Conservation (phyloP, 1,140 invertebrate genomes). For the Sinella curviseta region DNA sequence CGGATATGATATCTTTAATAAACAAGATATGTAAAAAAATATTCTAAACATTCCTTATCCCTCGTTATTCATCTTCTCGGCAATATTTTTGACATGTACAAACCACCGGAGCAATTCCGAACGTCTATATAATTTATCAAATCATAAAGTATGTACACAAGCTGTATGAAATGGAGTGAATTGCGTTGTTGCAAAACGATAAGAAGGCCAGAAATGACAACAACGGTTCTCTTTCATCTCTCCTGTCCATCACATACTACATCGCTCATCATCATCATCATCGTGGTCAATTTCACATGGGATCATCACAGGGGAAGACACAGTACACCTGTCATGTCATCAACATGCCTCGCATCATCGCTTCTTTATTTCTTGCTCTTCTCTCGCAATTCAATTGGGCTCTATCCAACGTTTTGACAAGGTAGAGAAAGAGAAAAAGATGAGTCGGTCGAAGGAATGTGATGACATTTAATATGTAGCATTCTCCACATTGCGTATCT, state of each 20-base stretch:
- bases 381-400: not conserved
- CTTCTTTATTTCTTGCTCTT: not conserved
- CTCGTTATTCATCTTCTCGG: no score
- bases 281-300: not conserved
- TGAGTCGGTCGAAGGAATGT: no score
- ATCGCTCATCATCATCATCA: not conserved
- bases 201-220: not conserved
- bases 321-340: not conserved
- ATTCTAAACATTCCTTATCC: no score
- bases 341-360: not conserved
- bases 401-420: not conserved
- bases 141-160: no score
- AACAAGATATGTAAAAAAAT: no score
- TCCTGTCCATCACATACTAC: not conserved
- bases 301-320: no score
- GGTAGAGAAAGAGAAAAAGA: not conserved
- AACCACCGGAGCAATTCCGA: no score
- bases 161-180: not conserved
- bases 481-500: no score
- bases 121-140: no score
- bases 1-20: no score
- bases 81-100: no score
- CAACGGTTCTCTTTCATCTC: conserved; percentile 6
- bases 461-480: no score
- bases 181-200: not conserved